phyloP scores from a whole-genome alignment of 2,113 vertebrate species.

The Sinocyclocheilus maitianheensis region DNA sequence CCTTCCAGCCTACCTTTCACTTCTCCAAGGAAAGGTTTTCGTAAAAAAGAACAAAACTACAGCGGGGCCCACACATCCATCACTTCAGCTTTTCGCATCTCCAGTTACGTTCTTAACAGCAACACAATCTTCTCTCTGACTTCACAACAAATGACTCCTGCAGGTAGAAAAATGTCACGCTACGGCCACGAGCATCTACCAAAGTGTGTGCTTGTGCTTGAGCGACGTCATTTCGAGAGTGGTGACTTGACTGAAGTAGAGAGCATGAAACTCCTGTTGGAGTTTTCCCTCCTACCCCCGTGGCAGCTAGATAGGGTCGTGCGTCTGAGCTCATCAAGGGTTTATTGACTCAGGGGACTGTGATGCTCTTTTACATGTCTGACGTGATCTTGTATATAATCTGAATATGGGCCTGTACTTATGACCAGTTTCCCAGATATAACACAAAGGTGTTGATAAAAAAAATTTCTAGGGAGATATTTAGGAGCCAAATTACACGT shows the following conservation, averaged over 20 bases:
- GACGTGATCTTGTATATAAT: neutral
- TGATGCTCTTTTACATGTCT: conserved; percentile 2
- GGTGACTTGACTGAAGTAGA: conserved; percentile 47
- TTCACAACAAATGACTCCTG: neutral
- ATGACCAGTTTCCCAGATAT: neutral
- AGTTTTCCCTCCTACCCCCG: conserved; percentile 42
- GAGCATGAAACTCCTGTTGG: conserved; percentile 49
- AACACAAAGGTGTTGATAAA: neutral
- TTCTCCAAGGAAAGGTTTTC: conserved; percentile 51
- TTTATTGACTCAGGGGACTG: conserved; percentile 46
- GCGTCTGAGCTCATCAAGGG: conserved; percentile 9
- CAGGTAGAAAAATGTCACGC: conserved; percentile 27
- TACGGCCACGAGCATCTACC: neutral
- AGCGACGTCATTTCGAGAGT: conserved; percentile 50
- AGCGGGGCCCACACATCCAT: conserved; percentile 27
- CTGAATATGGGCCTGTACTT: neutral
- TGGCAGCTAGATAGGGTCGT: conserved; percentile 21
- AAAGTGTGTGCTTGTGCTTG: neutral
- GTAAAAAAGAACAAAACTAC: conserved; percentile 28
- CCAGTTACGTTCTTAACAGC: conserved; percentile 20
- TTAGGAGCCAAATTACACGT: neutral
- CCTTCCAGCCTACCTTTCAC: conserved; percentile 61
- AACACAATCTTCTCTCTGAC: neutral
- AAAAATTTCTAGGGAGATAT: neutral
- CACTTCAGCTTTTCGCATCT: conserved; percentile 32